These are phyloP conservation scores for Parnassius apollo DNA, from an alignment of 2,888 invertebrate genomes.

Conservation along the genomic window DNA sequence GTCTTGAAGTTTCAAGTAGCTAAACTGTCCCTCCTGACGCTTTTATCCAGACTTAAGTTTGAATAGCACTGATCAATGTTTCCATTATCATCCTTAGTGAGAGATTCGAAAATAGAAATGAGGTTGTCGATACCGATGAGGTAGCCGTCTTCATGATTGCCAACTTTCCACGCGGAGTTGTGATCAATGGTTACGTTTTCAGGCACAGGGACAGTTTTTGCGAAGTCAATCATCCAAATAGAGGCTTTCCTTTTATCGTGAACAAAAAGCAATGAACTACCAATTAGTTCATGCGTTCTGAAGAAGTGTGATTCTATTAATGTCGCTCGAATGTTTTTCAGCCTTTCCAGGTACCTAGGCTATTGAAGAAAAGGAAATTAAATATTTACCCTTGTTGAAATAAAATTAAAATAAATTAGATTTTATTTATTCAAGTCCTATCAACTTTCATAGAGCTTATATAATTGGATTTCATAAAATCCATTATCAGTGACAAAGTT, in stretches of 20 bases:
- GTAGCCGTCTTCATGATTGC: constrained; percentile 98
- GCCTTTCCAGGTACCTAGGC: constrained; percentile 91
- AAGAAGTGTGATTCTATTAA: constrained; percentile 95
- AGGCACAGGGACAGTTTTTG: constrained; percentile 94
- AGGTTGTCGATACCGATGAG: constrained; percentile 95
- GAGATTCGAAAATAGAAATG: constrained; percentile 89
- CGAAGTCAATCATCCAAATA: constrained; percentile 99
- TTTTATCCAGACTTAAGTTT: constrained; percentile 59
- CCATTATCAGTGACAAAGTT: too few species aligned
- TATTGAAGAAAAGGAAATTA: constrained; percentile 50
- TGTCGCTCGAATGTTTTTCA: constrained; percentile 91
- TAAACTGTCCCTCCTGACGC: constrained; percentile 63
- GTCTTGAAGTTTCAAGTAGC: constrained; percentile 60
- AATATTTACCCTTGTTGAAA: background rate
- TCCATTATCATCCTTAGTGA: constrained; percentile 73
- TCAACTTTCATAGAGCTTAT: too few species aligned
- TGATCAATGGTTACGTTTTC: constrained; percentile 88
- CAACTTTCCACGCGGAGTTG: constrained; percentile 93
- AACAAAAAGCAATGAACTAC: constrained; percentile 96
- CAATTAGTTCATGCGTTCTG: constrained; percentile 95
- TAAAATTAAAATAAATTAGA: too few species aligned
- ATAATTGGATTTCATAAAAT: too few species aligned
- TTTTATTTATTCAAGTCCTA: too few species aligned
- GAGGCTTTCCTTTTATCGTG: constrained; percentile 94
- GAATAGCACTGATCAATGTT: constrained; percentile 64